These are phyloP conservation scores for Darevskia mixta DNA, from an alignment of 2,797 vertebrate species.

Conservation along the genomic window DNA sequence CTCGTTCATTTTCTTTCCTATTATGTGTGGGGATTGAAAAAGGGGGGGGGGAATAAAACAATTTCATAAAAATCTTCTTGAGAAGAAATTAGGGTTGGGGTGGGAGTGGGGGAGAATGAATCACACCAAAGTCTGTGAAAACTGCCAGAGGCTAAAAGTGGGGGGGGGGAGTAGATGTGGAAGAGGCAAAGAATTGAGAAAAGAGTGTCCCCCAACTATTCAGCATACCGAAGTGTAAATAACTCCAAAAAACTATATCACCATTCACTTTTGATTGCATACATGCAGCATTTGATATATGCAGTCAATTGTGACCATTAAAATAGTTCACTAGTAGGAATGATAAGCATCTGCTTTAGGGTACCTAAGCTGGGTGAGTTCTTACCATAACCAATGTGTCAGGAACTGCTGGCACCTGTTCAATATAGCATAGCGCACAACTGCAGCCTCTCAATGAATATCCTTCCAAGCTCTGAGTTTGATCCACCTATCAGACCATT, in stretches of 20 bases:
- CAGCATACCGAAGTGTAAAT: not conserved
- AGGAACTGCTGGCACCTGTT: too few species aligned
- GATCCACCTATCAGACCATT: too few species aligned
- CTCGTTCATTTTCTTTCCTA: constrained; percentile 19
- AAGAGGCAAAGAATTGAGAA: not conserved
- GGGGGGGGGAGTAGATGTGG: not conserved
- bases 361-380: not conserved
- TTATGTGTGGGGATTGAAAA: constrained; percentile 21
- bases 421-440: too few species aligned
- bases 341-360: not conserved
- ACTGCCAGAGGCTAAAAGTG: not conserved
- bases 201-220: not conserved
- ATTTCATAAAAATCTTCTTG: constrained; percentile 17
- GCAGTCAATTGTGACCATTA: not conserved
- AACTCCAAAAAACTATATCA: not conserved
- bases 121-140: not conserved
- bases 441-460: too few species aligned
- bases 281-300: not conserved
- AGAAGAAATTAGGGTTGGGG: not conserved
- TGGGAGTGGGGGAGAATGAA: not conserved
- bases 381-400: not conserved
- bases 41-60: not conserved
- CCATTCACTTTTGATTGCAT: not conserved
- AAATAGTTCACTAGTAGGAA: not conserved
- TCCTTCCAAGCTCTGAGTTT: too few species aligned